Conservation (phyloP, 2,797 vertebrate genomes). For the Meda fulgida region DNA sequence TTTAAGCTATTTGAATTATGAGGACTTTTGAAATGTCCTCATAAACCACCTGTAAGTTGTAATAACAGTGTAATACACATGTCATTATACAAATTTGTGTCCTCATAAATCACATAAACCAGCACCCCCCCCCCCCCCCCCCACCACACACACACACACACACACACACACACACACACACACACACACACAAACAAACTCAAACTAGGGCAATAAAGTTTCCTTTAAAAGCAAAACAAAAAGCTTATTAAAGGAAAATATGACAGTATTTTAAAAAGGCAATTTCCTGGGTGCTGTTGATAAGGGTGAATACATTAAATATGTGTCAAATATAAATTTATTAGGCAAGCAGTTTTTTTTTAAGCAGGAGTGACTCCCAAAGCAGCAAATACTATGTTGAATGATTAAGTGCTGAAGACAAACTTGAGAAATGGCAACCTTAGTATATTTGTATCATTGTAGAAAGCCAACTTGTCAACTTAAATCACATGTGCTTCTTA, state of each 20-base stretch:
- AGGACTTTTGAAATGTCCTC: too few species aligned
- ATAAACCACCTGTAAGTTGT: too few species aligned
- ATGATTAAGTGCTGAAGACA: slow-evolving; percentile 6
- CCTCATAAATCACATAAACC: not conserved
- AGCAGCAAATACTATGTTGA: not conserved
- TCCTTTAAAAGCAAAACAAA: slow-evolving; percentile 5
- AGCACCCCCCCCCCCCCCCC: too few species aligned
- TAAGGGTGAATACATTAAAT: slow-evolving; percentile 25
- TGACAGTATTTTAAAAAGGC: slow-evolving; percentile 11
- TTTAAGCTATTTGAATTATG: too few species aligned
- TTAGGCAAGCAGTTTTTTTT: slow-evolving; percentile 2
- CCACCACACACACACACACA: too few species aligned
- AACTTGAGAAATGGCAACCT: not conserved
- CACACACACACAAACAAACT: not conserved
- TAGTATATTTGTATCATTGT: too few species aligned
- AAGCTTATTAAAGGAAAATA: slow-evolving; percentile 8
- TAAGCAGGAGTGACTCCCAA: slow-evolving; percentile 12
- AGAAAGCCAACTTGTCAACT: too few species aligned
- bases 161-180: too few species aligned
- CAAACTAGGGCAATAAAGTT: not conserved
- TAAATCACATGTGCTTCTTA: too few species aligned
- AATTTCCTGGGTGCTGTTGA: slow-evolving; percentile 35
- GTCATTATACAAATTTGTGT: not conserved
- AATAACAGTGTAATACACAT: too few species aligned
- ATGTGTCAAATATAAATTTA: slow-evolving; percentile 15